Base-by-base conservation (phyloP, 2,888 invertebrate species). In the Bedellia somnulentella region DNA sequence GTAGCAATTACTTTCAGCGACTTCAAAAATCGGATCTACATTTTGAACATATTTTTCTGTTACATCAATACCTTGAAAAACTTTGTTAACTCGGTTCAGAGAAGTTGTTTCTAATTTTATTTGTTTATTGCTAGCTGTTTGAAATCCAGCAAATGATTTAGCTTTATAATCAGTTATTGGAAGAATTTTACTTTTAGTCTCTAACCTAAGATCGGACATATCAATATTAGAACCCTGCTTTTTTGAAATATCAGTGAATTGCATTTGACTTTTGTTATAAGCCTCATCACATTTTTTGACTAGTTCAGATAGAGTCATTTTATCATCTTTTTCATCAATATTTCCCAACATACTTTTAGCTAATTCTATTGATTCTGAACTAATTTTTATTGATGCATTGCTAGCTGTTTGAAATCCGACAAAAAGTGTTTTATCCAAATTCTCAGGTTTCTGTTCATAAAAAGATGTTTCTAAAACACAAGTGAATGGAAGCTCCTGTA, bases 401-500 rank as follows among this genome's bases (percentile, higher is more conserved):
- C 61, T 73, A 11, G 67, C 64, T 22, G 73, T 71, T 41, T 66
- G 70, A 36, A 73, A 73, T 1, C 64, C 67, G 6, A 71, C 67
- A 55, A 49, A 66, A 49, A 70, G 56, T 12, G 57, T 58, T 43
- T 57, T 54, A 15, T 67, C 57, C 24, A 66, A 37, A 27, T 55
- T 42, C 35, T 50, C 41, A 25, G 50, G 37, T 31, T 52, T 36
- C 8, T 59, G 18, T 2, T 15, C 43, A 35, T 53, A 48, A 37
- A 55, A 57, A 3, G 58, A 60, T 2, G 55, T 59, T 42, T 61
- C 53, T 38, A 68, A 44, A 2, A 54, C 55, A 46, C 59, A 60
- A 5, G 70, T 68, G 5, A 62, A 43, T n/a, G 67, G 63, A 21
- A 67, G 37, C 23, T 63, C 55, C 39, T 52, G 41, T 4, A 43